These are phyloP conservation scores for Argyresthia goedartella DNA, from an alignment of 2,888 invertebrate genomes.

Conservation along the genomic window DNA sequence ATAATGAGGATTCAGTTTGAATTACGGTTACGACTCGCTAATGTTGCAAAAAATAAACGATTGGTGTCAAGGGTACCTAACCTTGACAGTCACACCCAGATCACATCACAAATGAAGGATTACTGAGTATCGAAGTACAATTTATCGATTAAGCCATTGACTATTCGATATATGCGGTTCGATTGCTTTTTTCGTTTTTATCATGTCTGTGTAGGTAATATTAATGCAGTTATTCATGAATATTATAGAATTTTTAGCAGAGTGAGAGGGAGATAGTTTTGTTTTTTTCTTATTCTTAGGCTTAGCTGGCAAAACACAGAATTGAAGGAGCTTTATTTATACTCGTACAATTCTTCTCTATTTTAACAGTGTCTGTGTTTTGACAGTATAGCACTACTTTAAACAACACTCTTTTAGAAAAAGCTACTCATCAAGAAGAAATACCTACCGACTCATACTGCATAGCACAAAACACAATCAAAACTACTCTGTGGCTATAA, in stretches of 20 bases:
- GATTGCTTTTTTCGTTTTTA: background rate
- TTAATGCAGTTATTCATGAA: constrained; percentile 3
- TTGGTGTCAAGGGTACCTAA: constrained; percentile 38
- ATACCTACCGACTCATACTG: too few species aligned
- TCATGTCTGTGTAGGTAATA: background rate
- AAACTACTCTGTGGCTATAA: background rate
- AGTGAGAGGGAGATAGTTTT: constrained; percentile 37
- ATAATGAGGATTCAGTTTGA: too few species aligned
- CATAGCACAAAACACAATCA: background rate
- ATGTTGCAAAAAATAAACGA: constrained; percentile 26
- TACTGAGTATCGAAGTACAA: background rate
- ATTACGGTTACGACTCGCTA: background rate
- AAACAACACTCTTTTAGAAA: constrained; percentile 41
- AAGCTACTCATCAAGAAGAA: constrained; percentile 10
- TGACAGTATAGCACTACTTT: constrained; percentile 59
- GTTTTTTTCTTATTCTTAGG: constrained; percentile 62
- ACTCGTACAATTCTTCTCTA: background rate
- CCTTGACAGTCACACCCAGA: constrained; percentile 57
- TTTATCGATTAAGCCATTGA: background rate
- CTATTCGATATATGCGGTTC: background rate
- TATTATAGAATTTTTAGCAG: constrained; percentile 23
- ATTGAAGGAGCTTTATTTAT: constrained; percentile 15
- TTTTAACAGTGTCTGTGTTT: constrained; percentile 42
- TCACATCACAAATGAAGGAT: constrained; percentile 41
- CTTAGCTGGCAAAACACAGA: constrained; percentile 61